Conservation (phyloP, 2,113 vertebrate species). For the Nerophis ophidion region DNA sequence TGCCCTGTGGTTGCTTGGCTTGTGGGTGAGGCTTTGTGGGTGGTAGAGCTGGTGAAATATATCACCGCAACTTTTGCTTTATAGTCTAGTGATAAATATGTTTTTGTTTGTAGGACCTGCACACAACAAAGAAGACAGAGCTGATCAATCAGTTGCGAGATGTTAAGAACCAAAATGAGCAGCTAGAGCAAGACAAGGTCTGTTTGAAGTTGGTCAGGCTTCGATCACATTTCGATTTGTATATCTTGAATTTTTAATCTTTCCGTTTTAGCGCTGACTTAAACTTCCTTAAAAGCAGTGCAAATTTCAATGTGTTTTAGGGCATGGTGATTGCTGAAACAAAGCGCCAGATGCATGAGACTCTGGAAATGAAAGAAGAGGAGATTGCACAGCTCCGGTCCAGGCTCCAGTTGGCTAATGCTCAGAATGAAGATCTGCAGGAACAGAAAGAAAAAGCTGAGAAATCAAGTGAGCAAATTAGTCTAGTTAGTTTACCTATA, state of each 20-base stretch:
- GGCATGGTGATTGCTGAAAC: constrained; percentile 98
- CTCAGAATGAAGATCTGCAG: constrained; percentile 81
- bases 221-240: constrained; percentile 14
- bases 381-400: constrained; percentile 83
- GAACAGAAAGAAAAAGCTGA: constrained; percentile 95
- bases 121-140: constrained; percentile 91
- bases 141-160: constrained; percentile 91
- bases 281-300: neutral
- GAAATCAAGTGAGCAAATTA: constrained; percentile 79
- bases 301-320: constrained; percentile 59
- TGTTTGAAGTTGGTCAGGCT: constrained; percentile 9
- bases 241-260: too few relatives aligned
- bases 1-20: constrained; percentile 20
- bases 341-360: constrained; percentile 96
- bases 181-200: constrained; percentile 98
- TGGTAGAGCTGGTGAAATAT: constrained; percentile 39
- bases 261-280: neutral
- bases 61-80: neutral
- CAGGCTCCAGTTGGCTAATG: constrained; percentile 76
- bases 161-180: constrained; percentile 94
- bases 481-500: neutral
- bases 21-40: constrained; percentile 40
- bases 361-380: constrained; percentile 93
- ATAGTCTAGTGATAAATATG: neutral
- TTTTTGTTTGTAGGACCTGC: constrained; percentile 78